Percentiles rank a stretch among this genome's conserved stretches.
These are phyloP conservation scores for Hydraecia micacea DNA, from an alignment of 2,888 invertebrate genomes.

Conservation along the genomic window DNA sequence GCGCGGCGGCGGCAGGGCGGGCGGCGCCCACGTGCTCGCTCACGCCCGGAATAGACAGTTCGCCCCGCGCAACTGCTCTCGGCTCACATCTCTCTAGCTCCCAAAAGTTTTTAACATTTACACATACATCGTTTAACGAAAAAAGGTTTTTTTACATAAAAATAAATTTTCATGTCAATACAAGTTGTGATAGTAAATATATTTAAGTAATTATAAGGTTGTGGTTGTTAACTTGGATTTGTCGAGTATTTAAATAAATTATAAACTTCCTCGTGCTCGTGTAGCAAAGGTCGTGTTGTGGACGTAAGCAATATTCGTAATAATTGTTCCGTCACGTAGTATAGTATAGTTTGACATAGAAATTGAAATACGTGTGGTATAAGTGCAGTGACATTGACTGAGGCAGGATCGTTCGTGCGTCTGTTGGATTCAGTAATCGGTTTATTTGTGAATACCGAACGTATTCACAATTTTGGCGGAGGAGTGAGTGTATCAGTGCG, in stretches of 20 bases:
- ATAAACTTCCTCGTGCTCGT: constrained; percentile 56
- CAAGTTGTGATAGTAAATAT: constrained; percentile 60
- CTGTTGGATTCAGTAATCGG: constrained; percentile 66
- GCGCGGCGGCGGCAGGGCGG: constrained; percentile 75
- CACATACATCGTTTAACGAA: constrained; percentile 63
- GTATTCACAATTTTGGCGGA: constrained; percentile 61
- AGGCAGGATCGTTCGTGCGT: constrained; percentile 66
- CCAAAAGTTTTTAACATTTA: constrained; percentile 58
- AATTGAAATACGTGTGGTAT: constrained; percentile 21
- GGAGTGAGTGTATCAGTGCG: constrained; percentile 54
- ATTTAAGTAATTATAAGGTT: constrained; percentile 26
- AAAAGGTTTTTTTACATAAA: constrained; percentile 24
- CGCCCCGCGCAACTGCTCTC: constrained; percentile 79
- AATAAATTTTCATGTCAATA: constrained; percentile 50
- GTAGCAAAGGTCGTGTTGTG: constrained; percentile 65
- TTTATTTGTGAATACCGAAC: constrained; percentile 69
- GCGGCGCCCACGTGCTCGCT: constrained; percentile 87
- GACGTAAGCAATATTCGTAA: constrained; percentile 63
- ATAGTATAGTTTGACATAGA: constrained; percentile 49
- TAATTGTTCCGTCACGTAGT: constrained; percentile 56
- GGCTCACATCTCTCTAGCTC: constrained; percentile 74
- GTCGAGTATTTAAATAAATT: constrained; percentile 48
- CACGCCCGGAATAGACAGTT: constrained; percentile 88
- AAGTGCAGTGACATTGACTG: constrained; percentile 70
- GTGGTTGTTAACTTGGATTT: constrained; percentile 31